Evolutionary conservation across 64 coral and sea anemone species (phyloP).

Genomic region (Stichodactyla mertensii): DNA sequence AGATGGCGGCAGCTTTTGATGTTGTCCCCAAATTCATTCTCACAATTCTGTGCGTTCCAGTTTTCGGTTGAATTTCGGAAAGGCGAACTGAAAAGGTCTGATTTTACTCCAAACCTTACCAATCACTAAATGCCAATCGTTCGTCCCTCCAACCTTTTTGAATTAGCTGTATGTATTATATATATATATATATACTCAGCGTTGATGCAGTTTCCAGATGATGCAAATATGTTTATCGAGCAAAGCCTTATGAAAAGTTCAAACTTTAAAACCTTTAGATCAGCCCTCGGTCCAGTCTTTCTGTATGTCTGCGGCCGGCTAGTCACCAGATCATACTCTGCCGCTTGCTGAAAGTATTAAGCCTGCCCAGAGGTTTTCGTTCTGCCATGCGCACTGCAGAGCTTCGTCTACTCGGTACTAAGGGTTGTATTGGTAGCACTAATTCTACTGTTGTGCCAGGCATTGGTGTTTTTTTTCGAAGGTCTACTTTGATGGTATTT

Average conservation of each 20-base stretch:
- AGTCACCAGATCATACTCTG: slow-evolving; percentile 36
- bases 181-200: no score
- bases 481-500: slow-evolving; percentile 17
- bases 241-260: neutral
- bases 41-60: no score
- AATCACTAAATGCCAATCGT: no score
- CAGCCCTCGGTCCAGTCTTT: neutral
- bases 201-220: no score
- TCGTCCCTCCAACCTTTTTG: no score
- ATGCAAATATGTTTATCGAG: no score
- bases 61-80: no score
- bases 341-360: slow-evolving; percentile 16
- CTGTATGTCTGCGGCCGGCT: neutral
- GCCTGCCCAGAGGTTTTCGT: neutral
- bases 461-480: slow-evolving; percentile 1
- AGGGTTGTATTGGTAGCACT: slow-evolving; percentile 14
- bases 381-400: slow-evolving; percentile 33
- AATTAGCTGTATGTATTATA: no score
- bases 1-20: no score
- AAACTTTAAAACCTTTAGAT: neutral
- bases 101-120: no score
- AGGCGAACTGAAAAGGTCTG: no score
- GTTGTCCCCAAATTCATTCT: no score
- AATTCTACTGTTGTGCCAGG: slow-evolving; percentile 12
- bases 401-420: neutral